phyloP scores from a whole-genome alignment of 2,888 invertebrate genomes.

The Arctia plantaginis region DNA sequence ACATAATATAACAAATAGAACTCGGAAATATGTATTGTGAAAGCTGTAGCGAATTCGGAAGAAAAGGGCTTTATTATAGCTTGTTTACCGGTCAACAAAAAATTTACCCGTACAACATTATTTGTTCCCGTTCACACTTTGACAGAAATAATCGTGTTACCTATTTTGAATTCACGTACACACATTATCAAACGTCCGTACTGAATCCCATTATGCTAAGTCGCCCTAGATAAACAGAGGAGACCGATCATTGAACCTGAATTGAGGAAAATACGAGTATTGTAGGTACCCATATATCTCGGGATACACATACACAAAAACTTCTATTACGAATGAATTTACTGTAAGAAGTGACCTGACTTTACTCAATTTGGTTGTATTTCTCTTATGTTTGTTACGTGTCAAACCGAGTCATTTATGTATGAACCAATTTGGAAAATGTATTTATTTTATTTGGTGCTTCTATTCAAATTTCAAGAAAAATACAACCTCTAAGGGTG shows the following conservation, averaged over 20 bases:
- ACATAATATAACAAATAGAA: too few species aligned
- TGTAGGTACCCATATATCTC: constrained; percentile 49
- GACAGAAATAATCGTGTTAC: background rate
- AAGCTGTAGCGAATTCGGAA: too few species aligned
- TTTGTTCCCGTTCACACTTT: background rate
- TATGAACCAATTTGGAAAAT: too few species aligned
- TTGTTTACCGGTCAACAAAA: background rate
- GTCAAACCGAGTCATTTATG: too few species aligned
- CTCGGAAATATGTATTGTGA: too few species aligned
- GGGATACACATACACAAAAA: background rate
- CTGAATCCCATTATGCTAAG: constrained; percentile 55
- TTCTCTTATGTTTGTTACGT: too few species aligned
- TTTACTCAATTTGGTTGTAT: too few species aligned
- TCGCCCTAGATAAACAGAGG: constrained; percentile 55
- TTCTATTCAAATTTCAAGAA: too few species aligned
- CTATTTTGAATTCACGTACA: constrained; percentile 5
- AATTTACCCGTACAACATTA: constrained; percentile 1
- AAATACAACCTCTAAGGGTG: too few species aligned
- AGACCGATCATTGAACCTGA: constrained; percentile 75
- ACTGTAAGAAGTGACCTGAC: too few species aligned
- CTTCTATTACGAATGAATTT: background rate
- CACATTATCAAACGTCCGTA: constrained; percentile 7
- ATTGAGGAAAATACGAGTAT: constrained; percentile 58
- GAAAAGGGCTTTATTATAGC: too few species aligned
- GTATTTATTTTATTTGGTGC: too few species aligned